Conservation (phyloP, 2,888 invertebrate species). For the Aproaerema taeniolella region DNA sequence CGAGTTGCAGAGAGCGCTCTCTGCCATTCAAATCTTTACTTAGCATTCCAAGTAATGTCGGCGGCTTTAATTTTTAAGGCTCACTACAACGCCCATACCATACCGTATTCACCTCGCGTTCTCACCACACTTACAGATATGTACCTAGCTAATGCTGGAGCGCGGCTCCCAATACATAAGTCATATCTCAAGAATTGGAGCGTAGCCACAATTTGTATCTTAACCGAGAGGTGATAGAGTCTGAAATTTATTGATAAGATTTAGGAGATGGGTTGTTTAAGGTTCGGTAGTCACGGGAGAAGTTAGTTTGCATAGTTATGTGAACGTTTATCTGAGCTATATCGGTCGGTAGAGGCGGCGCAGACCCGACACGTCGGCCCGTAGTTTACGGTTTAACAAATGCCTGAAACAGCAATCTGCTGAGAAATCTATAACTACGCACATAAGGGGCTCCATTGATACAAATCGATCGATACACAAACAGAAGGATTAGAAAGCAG, state of each 20-base stretch:
- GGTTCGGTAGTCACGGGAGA: slow-evolving; percentile 22
- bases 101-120: slow-evolving; percentile 64
- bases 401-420: slow-evolving; percentile 37
- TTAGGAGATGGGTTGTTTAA: slow-evolving; percentile 32
- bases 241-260: slow-evolving; percentile 29
- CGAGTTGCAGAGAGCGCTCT: slow-evolving; percentile 48
- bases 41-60: slow-evolving; percentile 62
- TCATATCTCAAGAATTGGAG: slow-evolving; percentile 23
- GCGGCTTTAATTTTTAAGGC: slow-evolving; percentile 66
- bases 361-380: slow-evolving; percentile 42
- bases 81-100: slow-evolving; percentile 56
- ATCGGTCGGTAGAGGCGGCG: slow-evolving; percentile 47
- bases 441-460: neutral
- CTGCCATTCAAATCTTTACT: slow-evolving; percentile 62
- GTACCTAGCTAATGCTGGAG: slow-evolving; percentile 63
- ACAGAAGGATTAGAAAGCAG: slow-evolving; percentile 3
- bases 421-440: slow-evolving; percentile 14
- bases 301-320: slow-evolving; percentile 71
- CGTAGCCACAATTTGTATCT: slow-evolving; percentile 29
- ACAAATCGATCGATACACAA: slow-evolving; percentile 4
- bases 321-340: slow-evolving; percentile 67
- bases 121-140: slow-evolving; percentile 59
- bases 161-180: slow-evolving; percentile 26
- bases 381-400: slow-evolving; percentile 40
- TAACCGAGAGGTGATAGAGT: slow-evolving; percentile 33